Conservation (phyloP, 2,113 vertebrate species). For the Oplegnathus fasciatus region DNA sequence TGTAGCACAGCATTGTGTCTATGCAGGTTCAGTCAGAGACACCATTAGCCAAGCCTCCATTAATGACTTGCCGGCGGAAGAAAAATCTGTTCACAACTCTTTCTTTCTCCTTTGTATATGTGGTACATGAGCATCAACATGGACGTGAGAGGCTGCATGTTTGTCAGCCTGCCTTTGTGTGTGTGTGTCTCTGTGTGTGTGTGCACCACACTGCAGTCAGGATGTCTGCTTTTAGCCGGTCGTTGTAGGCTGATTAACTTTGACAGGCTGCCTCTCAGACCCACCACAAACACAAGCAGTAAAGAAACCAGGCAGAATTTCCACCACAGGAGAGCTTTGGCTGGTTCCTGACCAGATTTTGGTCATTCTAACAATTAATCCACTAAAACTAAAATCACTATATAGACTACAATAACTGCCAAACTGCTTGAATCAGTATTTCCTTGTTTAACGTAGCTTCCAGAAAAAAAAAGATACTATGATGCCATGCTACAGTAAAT, state of each 20-base stretch:
- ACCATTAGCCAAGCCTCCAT: conserved; percentile 46
- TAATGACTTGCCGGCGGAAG: conserved; percentile 56
- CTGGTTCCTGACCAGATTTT: conserved; percentile 27
- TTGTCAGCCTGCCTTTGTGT: conserved; percentile 39
- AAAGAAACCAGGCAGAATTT: conserved; percentile 66
- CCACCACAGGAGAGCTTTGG: conserved; percentile 43
- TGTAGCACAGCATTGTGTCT: conserved; percentile 29
- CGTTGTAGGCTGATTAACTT: conserved; percentile 79
- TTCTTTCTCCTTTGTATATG: conserved; percentile 19
- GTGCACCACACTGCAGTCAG: conserved; percentile 69
- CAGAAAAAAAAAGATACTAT: neutral
- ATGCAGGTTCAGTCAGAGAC: conserved; percentile 57
- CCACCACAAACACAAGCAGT: conserved; percentile 75
- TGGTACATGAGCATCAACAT: conserved; percentile 35
- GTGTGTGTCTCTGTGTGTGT: neutral
- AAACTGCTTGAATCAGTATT: neutral
- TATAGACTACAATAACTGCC: neutral
- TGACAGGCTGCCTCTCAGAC: conserved; percentile 83
- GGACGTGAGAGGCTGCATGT: conserved; percentile 35
- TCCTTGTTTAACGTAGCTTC: neutral
- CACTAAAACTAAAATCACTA: conserved; percentile 8
- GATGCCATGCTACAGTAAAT: neutral
- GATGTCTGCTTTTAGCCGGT: conserved; percentile 81
- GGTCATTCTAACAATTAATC: conserved; percentile 18
- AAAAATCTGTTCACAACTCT: conserved; percentile 59